Percentiles rank a stretch among this genome's conserved stretches.
Evolutionary conservation across 2,113 vertebrate genomes (phyloP).

Genomic region (Phrynosoma platyrhinos): DNA sequence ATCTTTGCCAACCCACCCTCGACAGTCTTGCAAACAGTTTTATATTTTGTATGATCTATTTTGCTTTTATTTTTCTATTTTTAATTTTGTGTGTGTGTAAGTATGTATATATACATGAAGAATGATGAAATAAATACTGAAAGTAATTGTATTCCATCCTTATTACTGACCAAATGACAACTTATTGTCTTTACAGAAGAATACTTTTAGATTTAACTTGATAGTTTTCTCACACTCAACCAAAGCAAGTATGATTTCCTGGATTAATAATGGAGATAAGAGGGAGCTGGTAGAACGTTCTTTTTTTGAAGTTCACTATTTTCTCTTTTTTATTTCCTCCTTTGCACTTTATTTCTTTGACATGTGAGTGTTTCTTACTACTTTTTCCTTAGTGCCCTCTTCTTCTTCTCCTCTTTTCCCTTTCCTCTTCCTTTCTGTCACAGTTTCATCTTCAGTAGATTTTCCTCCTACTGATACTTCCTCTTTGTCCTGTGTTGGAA

Average conservation of each 20-base stretch:
- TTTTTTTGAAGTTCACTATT: slow-evolving; percentile 37
- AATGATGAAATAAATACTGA: slow-evolving; percentile 77
- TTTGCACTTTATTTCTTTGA: slow-evolving; percentile 48
- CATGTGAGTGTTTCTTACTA: slow-evolving; percentile 61
- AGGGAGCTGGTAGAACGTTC: background rate
- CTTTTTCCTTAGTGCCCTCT: slow-evolving; percentile 79
- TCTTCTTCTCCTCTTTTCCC: slow-evolving; percentile 69
- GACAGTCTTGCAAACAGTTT: slow-evolving; percentile 74
- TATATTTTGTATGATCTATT: slow-evolving; percentile 82
- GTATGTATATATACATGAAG: background rate
- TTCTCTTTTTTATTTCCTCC: slow-evolving; percentile 7
- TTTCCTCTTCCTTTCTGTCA: slow-evolving; percentile 81
- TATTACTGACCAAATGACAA: slow-evolving; percentile 35
- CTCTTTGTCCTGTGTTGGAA: slow-evolving; percentile 85
- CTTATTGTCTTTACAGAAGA: slow-evolving; percentile 7
- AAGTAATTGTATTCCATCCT: slow-evolving; percentile 72
- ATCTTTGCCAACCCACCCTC: slow-evolving; percentile 52
- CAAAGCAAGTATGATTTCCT: background rate
- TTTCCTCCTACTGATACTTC: slow-evolving; percentile 85
- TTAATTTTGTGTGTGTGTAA: slow-evolving; percentile 78
- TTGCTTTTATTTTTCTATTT: slow-evolving; percentile 86
- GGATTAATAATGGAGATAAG: background rate
- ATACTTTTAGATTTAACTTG: background rate
- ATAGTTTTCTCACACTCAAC: slow-evolving; percentile 25
- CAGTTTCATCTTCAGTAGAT: slow-evolving; percentile 85